Conservation (phyloP, 1,140 invertebrate species). For the Schlechtendalia chinensis region DNA sequence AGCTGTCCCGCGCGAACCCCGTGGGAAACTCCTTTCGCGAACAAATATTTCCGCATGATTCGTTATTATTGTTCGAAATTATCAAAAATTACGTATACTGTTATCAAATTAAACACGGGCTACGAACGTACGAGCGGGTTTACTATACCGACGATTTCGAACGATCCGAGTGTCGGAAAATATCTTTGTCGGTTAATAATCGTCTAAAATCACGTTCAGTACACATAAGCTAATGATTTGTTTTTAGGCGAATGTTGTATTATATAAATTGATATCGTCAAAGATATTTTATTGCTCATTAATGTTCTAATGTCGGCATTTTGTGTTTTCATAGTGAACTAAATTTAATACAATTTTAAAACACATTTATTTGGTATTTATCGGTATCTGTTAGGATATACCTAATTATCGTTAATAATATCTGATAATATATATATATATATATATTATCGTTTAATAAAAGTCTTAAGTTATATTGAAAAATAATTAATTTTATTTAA, state of each 20-base stretch:
- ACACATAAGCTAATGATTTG: too few species aligned
- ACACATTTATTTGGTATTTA: neutral
- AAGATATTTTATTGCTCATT: too few species aligned
- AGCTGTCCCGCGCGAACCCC: conserved; percentile 32
- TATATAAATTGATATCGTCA: too few species aligned
- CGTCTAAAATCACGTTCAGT: neutral
- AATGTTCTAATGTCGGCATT: neutral
- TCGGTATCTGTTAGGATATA: neutral
- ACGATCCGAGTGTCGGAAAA: neutral
- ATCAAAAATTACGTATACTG: conserved; percentile 14
- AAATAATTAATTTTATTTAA: too few species aligned
- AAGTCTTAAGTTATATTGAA: neutral
- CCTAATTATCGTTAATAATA: neutral
- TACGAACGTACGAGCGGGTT: neutral
- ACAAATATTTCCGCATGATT: conserved; percentile 24
- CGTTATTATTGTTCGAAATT: conserved; percentile 16
- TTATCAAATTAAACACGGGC: neutral
- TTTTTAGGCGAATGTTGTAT: too few species aligned
- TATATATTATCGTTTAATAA: neutral
- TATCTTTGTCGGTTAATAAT: neutral
- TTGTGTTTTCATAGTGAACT: neutral
- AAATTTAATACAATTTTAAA: conserved; percentile 12
- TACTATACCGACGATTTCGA: neutral
- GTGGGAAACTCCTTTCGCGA: conserved; percentile 45
- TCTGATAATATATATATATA: neutral